These are phyloP conservation scores for Melipona quadrifasciata DNA, from an alignment of 1,140 invertebrate species.

Conservation along the genomic window DNA sequence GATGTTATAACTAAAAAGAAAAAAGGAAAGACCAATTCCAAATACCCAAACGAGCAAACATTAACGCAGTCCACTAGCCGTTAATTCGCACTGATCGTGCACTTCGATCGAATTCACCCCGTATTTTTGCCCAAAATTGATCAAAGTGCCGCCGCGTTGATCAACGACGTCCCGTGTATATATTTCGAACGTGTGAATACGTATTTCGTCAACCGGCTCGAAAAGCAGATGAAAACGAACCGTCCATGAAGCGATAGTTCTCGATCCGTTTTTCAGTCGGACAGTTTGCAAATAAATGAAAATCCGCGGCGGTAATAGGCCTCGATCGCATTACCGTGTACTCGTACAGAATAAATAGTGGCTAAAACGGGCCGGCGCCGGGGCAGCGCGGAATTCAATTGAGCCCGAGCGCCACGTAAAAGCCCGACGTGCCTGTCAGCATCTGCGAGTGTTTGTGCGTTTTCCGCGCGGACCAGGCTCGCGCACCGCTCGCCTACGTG, in stretches of 20 bases:
- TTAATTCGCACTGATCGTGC: background rate
- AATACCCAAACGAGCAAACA: no score
- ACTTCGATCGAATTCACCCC: background rate
- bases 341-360: conserved; percentile 64
- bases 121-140: background rate
- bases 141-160: background rate
- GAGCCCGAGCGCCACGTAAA: conserved; percentile 38
- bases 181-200: no score
- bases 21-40: no score
- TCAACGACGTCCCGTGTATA: background rate
- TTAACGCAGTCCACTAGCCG: no score
- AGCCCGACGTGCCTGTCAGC: conserved; percentile 52
- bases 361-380: conserved; percentile 50
- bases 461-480: conserved; percentile 17
- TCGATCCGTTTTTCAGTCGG: conserved; percentile 48
- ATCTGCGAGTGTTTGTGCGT: conserved; percentile 30
- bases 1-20: no score
- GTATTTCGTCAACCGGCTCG: background rate
- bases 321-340: conserved; percentile 63
- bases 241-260: conserved; percentile 35
- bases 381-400: conserved; percentile 52
- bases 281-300: conserved; percentile 64
- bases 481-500: conserved; percentile 31
- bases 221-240: conserved; percentile 9
- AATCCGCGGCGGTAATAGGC: conserved; percentile 58